Percentiles rank a stretch among this genome's conserved stretches.
Conservation (phyloP, 2,797 vertebrate species). For the Ctenopoma multispine region DNA sequence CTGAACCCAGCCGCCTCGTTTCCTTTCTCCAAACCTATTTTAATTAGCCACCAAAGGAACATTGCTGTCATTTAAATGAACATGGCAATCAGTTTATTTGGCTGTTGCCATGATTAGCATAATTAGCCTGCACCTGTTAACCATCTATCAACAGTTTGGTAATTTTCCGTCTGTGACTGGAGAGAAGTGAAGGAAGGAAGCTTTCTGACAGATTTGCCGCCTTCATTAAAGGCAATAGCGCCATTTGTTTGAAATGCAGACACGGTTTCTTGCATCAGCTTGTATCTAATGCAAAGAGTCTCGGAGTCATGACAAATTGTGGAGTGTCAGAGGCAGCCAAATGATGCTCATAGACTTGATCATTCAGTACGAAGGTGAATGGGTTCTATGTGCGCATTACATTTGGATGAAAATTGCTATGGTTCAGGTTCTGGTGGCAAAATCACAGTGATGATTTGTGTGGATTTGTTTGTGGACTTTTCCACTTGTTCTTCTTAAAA, state of each 20-base stretch:
- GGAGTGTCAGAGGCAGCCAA: constrained; percentile 25
- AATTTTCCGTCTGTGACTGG: constrained; percentile 72
- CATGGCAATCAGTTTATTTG: constrained; percentile 85
- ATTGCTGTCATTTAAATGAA: constrained; percentile 85
- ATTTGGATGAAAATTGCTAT: constrained; percentile 39
- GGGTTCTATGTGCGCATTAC: constrained; percentile 25
- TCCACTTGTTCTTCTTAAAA: not conserved
- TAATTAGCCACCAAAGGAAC: constrained; percentile 84
- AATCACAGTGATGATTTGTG: constrained; percentile 4
- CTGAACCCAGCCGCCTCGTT: constrained; percentile 66
- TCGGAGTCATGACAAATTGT: constrained; percentile 24
- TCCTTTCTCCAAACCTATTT: constrained; percentile 67
- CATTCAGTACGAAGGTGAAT: constrained; percentile 52
- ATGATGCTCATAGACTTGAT: constrained; percentile 41
- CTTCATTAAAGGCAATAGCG: constrained; percentile 57
- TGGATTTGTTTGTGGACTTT: too few relatives aligned
- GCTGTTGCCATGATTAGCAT: constrained; percentile 81
- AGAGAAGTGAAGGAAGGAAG: constrained; percentile 55
- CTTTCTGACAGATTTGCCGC: constrained; percentile 59
- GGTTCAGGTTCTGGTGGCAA: constrained; percentile 8
- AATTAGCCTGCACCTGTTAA: constrained; percentile 84
- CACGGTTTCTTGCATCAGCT: constrained; percentile 22
- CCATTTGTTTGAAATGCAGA: constrained; percentile 55
- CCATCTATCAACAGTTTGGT: constrained; percentile 81
- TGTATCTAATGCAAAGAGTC: constrained; percentile 33